phyloP scores from a whole-genome alignment of 1,140 invertebrate genomes.

The Cydia strobilella region DNA sequence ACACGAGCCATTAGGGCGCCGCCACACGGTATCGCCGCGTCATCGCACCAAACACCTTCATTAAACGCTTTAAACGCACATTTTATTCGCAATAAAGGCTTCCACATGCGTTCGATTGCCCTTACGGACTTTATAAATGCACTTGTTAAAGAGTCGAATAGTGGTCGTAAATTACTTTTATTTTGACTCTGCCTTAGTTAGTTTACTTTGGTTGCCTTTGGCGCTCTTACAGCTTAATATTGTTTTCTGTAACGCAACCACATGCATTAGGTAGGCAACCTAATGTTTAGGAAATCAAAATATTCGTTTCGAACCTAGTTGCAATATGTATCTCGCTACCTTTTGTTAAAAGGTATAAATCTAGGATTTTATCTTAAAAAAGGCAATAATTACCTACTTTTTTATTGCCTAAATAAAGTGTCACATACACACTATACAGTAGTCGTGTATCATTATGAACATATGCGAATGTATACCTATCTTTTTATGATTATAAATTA shows the following conservation, averaged over 20 bases:
- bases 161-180: constrained; percentile 7
- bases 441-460: no score
- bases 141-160: constrained; percentile 1
- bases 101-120: constrained; percentile 13
- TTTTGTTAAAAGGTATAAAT: no score
- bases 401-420: no score
- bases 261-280: no score
- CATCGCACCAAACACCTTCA: constrained; percentile 24
- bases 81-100: constrained; percentile 15
- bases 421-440: no score
- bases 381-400: no score
- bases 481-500: no score
- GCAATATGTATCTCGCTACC: no score
- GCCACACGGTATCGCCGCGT: constrained; percentile 19
- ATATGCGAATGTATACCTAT: no score
- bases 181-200: background rate
- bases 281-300: no score
- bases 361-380: no score
- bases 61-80: constrained; percentile 30
- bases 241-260: background rate
- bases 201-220: background rate
- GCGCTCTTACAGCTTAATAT: background rate
- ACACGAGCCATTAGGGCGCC: constrained; percentile 28
- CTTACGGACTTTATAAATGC: constrained; percentile 15
- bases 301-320: no score